These are phyloP conservation scores for Phalacrocorax brasilianus DNA, from an alignment of 2,113 vertebrate species.

Conservation along the genomic window DNA sequence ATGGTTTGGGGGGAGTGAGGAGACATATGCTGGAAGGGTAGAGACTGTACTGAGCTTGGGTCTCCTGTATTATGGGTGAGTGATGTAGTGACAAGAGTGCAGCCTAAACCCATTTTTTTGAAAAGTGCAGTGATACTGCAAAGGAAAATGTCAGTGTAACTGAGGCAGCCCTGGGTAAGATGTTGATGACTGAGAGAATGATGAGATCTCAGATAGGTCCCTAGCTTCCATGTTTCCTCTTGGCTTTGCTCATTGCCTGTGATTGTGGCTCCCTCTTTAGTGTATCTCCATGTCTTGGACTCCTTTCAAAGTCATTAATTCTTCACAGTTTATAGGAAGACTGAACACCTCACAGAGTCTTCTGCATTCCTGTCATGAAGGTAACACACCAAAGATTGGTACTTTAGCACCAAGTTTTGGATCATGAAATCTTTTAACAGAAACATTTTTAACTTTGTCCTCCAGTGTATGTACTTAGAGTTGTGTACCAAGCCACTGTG, in stretches of 20 bases:
- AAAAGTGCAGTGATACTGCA: background rate
- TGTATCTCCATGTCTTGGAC: background rate
- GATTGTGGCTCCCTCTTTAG: background rate
- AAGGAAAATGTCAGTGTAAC: background rate
- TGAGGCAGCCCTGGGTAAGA: background rate
- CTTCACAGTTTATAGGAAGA: background rate
- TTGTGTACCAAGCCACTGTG: background rate
- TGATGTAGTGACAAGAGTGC: background rate
- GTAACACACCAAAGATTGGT: background rate
- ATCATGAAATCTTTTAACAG: background rate
- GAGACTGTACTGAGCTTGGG: background rate
- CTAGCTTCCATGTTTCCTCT: background rate
- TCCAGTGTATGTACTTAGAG: background rate
- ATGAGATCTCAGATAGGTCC: background rate
- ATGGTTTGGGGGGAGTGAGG: background rate
- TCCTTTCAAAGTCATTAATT: background rate
- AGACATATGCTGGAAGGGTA: fast-evolving
- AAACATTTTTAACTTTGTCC: background rate
- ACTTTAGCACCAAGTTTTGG: background rate
- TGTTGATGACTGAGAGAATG: background rate
- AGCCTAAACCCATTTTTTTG: background rate
- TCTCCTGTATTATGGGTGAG: background rate
- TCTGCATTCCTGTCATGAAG: background rate
- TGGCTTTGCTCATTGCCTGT: background rate
- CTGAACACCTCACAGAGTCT: background rate